Evolutionary conservation across 2,888 invertebrate genomes (phyloP).

Genomic region (Polia nebulosa): DNA sequence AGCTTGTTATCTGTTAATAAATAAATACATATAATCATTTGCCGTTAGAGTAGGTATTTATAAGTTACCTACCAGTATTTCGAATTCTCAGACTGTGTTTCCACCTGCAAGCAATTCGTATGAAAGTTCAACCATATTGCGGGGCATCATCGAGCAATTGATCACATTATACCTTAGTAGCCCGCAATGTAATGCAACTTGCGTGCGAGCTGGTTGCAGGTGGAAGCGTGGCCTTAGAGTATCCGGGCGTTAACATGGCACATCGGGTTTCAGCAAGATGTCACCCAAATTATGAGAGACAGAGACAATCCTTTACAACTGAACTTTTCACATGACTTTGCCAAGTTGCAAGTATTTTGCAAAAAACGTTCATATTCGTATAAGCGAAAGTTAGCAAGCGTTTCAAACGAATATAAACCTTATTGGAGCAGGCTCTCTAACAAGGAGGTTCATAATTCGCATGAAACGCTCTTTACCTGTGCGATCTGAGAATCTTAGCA

Average conservation of each 20-base stretch:
- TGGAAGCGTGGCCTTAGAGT: too few relatives aligned
- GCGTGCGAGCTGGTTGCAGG: too few relatives aligned
- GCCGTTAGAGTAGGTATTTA: conserved; percentile 65
- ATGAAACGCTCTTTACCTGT: neutral
- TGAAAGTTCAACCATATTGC: too few relatives aligned
- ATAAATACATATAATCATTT: conserved; percentile 64
- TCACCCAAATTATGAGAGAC: too few relatives aligned
- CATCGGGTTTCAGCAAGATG: neutral
- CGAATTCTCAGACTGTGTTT: conserved; percentile 11
- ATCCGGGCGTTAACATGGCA: neutral
- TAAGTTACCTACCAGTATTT: conserved; percentile 67
- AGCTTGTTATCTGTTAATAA: conserved; percentile 62
- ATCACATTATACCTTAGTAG: too few relatives aligned
- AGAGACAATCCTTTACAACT: too few relatives aligned
- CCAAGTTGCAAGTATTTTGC: neutral
- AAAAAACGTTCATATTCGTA: neutral
- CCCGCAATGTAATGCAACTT: too few relatives aligned
- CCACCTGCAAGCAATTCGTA: too few relatives aligned
- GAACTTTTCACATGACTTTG: too few relatives aligned
- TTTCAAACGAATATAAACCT: neutral
- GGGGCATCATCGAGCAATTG: too few relatives aligned
- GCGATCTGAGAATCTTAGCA: neutral
- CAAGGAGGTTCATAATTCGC: neutral
- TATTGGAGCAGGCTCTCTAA: fast-evolving
- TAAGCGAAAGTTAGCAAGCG: neutral